Conservation (phyloP, 2,113 vertebrate species). For the Tupaia tana region DNA sequence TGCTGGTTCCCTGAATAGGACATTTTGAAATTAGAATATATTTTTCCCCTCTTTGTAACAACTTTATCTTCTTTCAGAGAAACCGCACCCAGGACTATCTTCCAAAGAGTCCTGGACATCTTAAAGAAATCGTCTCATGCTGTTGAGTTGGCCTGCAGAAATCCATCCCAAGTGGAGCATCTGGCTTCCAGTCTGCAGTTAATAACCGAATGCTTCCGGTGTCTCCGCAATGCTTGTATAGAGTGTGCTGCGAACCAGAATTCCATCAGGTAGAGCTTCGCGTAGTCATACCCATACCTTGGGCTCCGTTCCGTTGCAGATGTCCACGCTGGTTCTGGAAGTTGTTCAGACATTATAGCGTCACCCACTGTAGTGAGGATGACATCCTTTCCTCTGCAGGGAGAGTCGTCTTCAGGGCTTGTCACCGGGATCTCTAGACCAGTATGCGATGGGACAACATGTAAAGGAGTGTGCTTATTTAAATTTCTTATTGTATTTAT, state of each 20-base stretch:
- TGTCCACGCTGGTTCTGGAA: background rate
- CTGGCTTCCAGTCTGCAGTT: constrained; percentile 86
- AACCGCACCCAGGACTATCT: constrained; percentile 82
- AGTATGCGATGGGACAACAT: fast-evolving
- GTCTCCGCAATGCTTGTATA: constrained; percentile 94
- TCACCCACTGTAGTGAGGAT: background rate
- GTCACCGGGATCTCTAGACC: background rate
- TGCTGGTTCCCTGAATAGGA: background rate
- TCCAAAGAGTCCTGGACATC: constrained; percentile 84
- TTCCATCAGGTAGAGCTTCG: constrained; percentile 88
- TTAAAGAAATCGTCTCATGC: constrained; percentile 70
- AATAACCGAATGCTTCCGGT: constrained; percentile 93
- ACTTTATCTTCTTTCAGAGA: constrained; percentile 83
- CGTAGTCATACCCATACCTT: fast-evolving
- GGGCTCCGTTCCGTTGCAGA: fast-evolving
- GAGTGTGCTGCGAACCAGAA: constrained; percentile 92
- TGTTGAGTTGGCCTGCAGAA: constrained; percentile 75
- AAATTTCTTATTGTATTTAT: background rate
- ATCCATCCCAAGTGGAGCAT: constrained; percentile 30
- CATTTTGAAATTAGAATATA: background rate
- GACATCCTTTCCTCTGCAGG: background rate
- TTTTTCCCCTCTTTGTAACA: constrained; percentile 44
- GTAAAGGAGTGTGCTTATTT: background rate
- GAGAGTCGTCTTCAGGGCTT: no score
- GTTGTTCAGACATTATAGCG: background rate